These are phyloP conservation scores for Lethenteron camtschaticum DNA, from an alignment of 2,113 vertebrate genomes.

Conservation along the genomic window DNA sequence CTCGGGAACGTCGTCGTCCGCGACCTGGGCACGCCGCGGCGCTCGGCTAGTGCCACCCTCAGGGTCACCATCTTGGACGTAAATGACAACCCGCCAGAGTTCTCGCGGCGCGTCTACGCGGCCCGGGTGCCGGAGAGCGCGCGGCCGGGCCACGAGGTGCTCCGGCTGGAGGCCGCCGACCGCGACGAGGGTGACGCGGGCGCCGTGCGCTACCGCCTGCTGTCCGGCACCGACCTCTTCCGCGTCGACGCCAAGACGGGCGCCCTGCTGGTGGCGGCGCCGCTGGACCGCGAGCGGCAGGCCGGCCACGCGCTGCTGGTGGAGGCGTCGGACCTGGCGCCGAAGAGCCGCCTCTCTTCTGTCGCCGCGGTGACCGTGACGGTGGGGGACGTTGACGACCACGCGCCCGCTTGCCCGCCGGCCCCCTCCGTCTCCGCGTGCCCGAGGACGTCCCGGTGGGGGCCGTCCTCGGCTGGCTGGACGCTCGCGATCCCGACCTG, in stretches of 20 bases:
- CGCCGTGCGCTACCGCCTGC: constrained; percentile 64
- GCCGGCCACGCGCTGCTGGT: constrained; percentile 59
- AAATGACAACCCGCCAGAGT: constrained; percentile 72
- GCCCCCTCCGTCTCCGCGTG: no score
- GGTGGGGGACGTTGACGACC: constrained; percentile 78
- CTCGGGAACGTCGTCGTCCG: constrained; percentile 74
- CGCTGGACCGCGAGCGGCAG: constrained; percentile 55
- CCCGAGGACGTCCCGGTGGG: no score
- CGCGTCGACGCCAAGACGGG: constrained; percentile 69
- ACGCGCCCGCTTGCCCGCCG: constrained; percentile 65
- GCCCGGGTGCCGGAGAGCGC: constrained; percentile 72
- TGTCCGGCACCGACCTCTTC: constrained; percentile 61
- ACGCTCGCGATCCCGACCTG: no score
- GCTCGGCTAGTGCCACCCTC: constrained; percentile 49
- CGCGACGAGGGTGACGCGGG: constrained; percentile 68
- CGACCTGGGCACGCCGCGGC: constrained; percentile 71
- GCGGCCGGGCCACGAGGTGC: constrained; percentile 62
- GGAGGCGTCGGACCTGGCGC: constrained; percentile 62
- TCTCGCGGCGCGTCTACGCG: constrained; percentile 55
- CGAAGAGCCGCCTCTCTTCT: constrained; percentile 43
- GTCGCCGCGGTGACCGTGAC: constrained; percentile 45
- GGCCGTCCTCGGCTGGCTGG: no score
- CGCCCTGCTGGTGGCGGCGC: constrained; percentile 56
- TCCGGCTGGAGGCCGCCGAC: constrained; percentile 80
- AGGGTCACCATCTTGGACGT: constrained; percentile 60